phyloP scores from a whole-genome alignment of 2,113 vertebrate genomes.

The Numida meleagris region DNA sequence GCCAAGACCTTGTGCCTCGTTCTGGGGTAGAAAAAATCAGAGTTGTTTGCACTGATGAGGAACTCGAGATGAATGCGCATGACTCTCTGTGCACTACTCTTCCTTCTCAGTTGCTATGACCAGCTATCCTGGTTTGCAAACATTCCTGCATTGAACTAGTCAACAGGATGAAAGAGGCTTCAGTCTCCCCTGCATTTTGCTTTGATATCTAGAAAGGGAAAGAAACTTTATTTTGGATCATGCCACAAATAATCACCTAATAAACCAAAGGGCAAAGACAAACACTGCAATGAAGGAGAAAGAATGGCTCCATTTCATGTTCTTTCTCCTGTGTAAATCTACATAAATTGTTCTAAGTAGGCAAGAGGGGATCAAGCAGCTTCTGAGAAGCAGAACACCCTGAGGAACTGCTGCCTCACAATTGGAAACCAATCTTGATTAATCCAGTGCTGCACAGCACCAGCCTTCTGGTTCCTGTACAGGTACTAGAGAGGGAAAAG shows the following conservation, averaged over 20 bases:
- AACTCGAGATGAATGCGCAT: accelerated
- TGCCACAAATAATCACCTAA: not conserved
- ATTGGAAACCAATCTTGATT: not conserved
- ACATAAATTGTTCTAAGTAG: not conserved
- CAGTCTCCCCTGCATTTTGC: not conserved
- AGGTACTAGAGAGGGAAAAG: not conserved
- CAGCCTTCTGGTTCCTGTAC: not conserved
- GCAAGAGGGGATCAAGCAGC: not conserved
- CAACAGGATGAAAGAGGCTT: not conserved
- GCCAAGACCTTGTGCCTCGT: not conserved
- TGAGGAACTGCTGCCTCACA: not conserved
- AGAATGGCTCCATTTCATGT: not conserved
- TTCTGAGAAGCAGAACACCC: not conserved
- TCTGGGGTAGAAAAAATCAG: not conserved
- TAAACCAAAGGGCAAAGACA: not conserved
- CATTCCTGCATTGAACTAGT: not conserved
- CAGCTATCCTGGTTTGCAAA: not conserved
- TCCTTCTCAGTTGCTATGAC: not conserved
- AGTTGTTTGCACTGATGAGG: not conserved
- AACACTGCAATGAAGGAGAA: not conserved
- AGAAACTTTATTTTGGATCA: not conserved
- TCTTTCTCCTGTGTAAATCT: not conserved
- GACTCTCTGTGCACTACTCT: not conserved
- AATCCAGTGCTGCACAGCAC: not conserved
- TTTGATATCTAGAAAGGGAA: not conserved